Percentiles rank a stretch among this genome's conserved stretches.
Conservation (phyloP, 2,888 invertebrate species). For the Catotricha subobsoleta region DNA sequence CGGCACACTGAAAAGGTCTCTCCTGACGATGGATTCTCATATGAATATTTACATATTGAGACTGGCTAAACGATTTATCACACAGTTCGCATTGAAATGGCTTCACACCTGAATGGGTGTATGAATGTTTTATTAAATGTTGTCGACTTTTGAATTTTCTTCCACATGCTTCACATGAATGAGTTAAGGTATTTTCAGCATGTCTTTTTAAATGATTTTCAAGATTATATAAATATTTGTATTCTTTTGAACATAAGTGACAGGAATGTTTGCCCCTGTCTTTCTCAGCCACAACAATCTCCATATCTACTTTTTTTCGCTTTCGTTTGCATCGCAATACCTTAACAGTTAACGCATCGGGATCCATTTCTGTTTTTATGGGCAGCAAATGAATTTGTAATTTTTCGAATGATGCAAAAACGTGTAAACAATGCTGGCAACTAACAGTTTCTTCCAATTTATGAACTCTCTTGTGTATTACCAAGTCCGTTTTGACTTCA, state of each 20-base stretch:
- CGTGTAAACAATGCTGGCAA: background rate
- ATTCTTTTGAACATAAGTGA: too few relatives aligned
- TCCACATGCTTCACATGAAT: background rate
- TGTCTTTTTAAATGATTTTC: too few relatives aligned
- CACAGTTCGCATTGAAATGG: background rate
- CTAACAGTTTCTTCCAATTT: background rate
- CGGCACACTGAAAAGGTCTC: constrained; percentile 1
- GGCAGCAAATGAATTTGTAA: background rate
- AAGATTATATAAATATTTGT: too few relatives aligned
- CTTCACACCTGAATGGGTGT: background rate
- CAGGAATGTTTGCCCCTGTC: too few relatives aligned
- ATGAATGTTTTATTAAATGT: background rate
- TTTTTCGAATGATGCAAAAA: constrained; percentile 1
- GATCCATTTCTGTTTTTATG: background rate
- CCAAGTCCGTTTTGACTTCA: background rate
- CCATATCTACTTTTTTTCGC: too few relatives aligned
- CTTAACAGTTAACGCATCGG: too few relatives aligned
- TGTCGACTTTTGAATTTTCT: background rate
- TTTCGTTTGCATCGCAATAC: too few relatives aligned
- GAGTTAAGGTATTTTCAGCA: too few relatives aligned
- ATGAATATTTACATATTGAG: constrained; percentile 4
- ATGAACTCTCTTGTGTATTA: background rate
- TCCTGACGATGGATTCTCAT: constrained; percentile 5
- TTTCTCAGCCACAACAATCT: background rate
- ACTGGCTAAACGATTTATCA: constrained; percentile 1